Evolutionary conservation across 2,113 vertebrate species (phyloP).

Genomic region (Datnioides undecimradiatus): DNA sequence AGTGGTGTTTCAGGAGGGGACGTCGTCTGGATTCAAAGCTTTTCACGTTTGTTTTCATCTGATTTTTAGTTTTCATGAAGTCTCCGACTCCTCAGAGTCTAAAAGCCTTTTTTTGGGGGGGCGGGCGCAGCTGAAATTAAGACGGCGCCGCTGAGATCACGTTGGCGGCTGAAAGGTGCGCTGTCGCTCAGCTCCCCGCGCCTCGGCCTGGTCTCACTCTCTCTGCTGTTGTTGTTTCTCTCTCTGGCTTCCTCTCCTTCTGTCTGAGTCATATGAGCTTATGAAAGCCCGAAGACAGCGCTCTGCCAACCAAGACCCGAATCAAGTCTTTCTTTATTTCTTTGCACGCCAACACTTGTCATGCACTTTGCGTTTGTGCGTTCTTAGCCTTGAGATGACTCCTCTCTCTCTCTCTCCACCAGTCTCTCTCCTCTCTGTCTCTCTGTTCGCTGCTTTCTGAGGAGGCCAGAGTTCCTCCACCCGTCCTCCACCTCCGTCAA

Average conservation of each 20-base stretch:
- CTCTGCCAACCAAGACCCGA: slow-evolving; percentile 40
- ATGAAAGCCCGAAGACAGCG: slow-evolving; percentile 48
- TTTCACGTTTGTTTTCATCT: too few species aligned
- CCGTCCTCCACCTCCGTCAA: slow-evolving; percentile 46
- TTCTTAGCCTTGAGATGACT: slow-evolving; percentile 59
- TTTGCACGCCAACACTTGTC: slow-evolving; percentile 42
- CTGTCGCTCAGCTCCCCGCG: slow-evolving; percentile 24
- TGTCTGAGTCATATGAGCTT: slow-evolving; percentile 41
- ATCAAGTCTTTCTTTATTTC: slow-evolving; percentile 55
- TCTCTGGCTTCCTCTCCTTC: background rate
- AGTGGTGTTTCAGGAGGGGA: too few species aligned
- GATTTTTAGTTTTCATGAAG: too few species aligned
- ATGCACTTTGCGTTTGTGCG: slow-evolving; percentile 37
- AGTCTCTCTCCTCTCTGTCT: background rate
- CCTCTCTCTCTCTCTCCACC: slow-evolving; percentile 18
- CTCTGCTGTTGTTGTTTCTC: slow-evolving; percentile 6
- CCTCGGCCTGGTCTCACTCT: background rate
- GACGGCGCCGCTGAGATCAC: background rate
- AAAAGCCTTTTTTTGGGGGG: background rate
- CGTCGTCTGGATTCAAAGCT: too few species aligned
- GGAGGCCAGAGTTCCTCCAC: slow-evolving; percentile 23
- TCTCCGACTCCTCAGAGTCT: background rate
- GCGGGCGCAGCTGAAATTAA: background rate
- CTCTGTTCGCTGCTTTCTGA: slow-evolving; percentile 1
- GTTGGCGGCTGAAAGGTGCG: background rate